Evolutionary conservation across 2,797 vertebrate species (phyloP).

Genomic region (Pteropus rufus): DNA sequence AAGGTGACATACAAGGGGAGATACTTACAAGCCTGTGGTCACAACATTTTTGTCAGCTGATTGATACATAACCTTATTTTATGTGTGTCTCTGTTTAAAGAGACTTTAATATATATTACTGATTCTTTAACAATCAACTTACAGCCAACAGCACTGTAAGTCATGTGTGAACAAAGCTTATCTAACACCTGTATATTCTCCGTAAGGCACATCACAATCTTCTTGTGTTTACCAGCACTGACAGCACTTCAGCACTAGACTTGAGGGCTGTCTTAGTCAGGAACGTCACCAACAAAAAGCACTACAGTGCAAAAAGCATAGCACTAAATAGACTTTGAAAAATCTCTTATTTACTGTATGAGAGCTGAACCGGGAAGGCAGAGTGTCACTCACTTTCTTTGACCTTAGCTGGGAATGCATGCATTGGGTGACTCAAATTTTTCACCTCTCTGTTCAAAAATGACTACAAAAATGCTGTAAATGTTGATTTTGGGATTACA

Average conservation of each 20-base stretch:
- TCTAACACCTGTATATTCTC: background rate
- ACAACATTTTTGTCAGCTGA: background rate
- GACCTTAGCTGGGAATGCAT: background rate
- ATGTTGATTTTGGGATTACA: slow-evolving; percentile 10
- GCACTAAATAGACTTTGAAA: background rate
- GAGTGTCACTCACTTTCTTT: background rate
- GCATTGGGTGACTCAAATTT: background rate
- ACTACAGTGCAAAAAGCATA: background rate
- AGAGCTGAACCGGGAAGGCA: background rate
- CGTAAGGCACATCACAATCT: background rate
- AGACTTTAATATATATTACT: background rate
- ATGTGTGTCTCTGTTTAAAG: background rate
- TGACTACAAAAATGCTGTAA: background rate
- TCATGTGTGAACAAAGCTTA: background rate
- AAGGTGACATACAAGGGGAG: background rate
- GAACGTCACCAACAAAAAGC: background rate
- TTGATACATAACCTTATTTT: background rate
- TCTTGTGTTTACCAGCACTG: background rate
- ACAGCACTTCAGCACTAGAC: background rate
- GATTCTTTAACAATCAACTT: background rate
- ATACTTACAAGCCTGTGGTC: background rate
- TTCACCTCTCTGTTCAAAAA: background rate
- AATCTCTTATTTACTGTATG: background rate
- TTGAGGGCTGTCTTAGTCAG: background rate
- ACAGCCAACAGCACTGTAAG: background rate